phyloP scores from a whole-genome alignment of 2,113 vertebrate genomes.

The Piprites chloris region DNA sequence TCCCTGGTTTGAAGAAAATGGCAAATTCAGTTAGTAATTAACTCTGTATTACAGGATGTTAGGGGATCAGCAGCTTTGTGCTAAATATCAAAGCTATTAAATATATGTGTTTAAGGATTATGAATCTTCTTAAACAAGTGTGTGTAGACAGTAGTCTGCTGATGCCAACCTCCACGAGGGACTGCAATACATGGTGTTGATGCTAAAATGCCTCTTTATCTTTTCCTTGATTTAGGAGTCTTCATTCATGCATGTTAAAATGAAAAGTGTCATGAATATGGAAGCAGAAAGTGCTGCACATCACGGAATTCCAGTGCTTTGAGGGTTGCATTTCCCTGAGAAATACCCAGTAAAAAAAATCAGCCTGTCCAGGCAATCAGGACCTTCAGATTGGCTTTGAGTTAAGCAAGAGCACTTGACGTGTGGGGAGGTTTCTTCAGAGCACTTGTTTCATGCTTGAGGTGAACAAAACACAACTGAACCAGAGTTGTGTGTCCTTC shows the following conservation, averaged over 20 bases:
- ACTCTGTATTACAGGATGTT: background rate
- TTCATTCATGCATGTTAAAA: background rate
- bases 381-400: background rate
- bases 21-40: background rate
- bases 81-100: background rate
- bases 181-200: background rate
- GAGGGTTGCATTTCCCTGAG: background rate
- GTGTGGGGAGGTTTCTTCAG: background rate
- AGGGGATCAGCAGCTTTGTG: background rate
- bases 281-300: background rate
- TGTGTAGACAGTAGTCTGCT: background rate
- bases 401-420: background rate
- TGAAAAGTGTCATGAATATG: background rate
- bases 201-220: background rate
- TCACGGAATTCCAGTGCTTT: background rate
- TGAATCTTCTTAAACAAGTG: background rate
- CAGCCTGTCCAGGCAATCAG: background rate
- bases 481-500: rapidly evolving
- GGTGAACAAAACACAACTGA: background rate
- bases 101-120: background rate
- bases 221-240: background rate
- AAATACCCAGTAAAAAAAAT: background rate
- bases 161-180: background rate
- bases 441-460: background rate
- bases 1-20: background rate